Evolutionary conservation across 2,888 invertebrate genomes (phyloP), one percentile per base, ranked within the genome.

Genomic region (Germaria angustata): DNA sequence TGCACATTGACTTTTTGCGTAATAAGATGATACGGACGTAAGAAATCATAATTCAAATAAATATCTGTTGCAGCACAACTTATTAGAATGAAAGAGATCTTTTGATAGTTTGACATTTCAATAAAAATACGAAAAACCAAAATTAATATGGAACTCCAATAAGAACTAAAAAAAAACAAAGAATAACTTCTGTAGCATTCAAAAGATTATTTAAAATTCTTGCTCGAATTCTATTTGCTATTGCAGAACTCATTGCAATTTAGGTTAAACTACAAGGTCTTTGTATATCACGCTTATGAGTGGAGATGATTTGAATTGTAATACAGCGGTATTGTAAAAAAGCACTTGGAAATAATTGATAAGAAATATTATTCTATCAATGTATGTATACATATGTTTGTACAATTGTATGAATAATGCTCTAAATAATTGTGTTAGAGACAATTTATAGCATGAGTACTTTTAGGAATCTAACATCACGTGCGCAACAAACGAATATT

Each of bases 261-360:
- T 81, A 77, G 76, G 77, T 75, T 76, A 76, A 69, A 69, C 51
- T 49, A 65, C 69, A 76, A 76, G 76, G 80, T 53, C 75, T 55
- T 65, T 17, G 17, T 6, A 32, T 49, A 49, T 51, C 59, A 59
- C 13, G 51, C 44, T 80, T 66, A 24, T 66, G 6, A 32, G 11
- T 49, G 39, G 49, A 41, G 44, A 73, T 53, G 32, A 44, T 79
- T 79, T 66, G 32, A 79, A 71, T 34, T 80, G 49, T 57, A 73
- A 68, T 68, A 15, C 41, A 61, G 68, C 44, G 22, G 32, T 41
- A 49, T 34, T 34, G 39, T 36, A 68, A 49, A 55, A 61, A 76
- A 68, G 17, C 6, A 39, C 17, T 3, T 28, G n/a, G 34, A n/a
- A 28, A 3, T 65, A 6, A 5, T 2, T 69, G 68, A 68, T 68